Evolutionary conservation across 2,797 vertebrate genomes (phyloP).

Genomic region (Rousettus madagascariensis): DNA sequence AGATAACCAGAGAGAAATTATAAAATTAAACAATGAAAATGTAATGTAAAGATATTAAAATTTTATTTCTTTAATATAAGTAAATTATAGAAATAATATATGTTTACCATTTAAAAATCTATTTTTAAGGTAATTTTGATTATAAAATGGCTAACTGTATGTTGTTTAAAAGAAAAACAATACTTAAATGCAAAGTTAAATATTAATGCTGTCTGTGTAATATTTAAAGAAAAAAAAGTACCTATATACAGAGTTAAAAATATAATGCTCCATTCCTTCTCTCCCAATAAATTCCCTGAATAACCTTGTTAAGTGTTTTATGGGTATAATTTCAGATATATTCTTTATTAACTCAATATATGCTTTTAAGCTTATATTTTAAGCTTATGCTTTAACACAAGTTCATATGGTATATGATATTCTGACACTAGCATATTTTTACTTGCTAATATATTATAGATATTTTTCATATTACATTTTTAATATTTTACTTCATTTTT

Average conservation of each 20-base stretch:
- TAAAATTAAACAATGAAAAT: background rate
- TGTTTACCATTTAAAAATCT: background rate
- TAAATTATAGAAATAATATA: background rate
- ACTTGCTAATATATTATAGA: background rate
- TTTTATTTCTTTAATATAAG: background rate
- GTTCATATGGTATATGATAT: background rate
- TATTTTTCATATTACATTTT: background rate
- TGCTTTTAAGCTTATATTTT: background rate
- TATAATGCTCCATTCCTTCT: background rate
- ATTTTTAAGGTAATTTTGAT: background rate
- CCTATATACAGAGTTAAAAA: background rate
- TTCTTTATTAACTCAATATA: background rate
- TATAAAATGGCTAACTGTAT: background rate
- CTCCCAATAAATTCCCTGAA: background rate
- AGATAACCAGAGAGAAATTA: background rate
- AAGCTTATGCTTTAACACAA: background rate
- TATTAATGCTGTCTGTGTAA: background rate
- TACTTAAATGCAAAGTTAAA: background rate
- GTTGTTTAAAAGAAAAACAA: background rate
- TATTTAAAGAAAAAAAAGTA: background rate
- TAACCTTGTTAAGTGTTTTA: background rate
- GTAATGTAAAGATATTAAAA: background rate
- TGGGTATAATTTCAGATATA: background rate
- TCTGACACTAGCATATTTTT: background rate
- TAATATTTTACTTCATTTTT: background rate